Evolutionary conservation across 2,888 invertebrate genomes (phyloP).

Genomic region (Malacosoma neustria): DNA sequence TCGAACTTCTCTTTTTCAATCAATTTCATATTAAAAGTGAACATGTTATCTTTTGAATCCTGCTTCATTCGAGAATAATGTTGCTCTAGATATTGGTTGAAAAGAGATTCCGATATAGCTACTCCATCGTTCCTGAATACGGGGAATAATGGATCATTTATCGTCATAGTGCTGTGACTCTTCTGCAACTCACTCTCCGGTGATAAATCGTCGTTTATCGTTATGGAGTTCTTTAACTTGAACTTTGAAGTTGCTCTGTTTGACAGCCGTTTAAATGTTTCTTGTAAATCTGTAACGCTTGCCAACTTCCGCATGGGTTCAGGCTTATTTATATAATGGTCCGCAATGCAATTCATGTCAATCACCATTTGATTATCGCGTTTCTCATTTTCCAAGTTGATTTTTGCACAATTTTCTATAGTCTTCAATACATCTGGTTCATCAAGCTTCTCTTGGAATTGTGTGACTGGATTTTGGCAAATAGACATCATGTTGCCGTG

Average conservation of each 20-base stretch:
- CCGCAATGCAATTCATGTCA: slow-evolving; percentile 58
- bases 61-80: slow-evolving; percentile 75
- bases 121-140: slow-evolving; percentile 84
- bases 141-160: slow-evolving; percentile 86
- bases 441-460: slow-evolving; percentile 67
- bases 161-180: slow-evolving; percentile 77
- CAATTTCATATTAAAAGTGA: slow-evolving; percentile 49
- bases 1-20: slow-evolving; percentile 60
- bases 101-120: slow-evolving; percentile 81
- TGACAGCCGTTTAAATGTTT: slow-evolving; percentile 73
- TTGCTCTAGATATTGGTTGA: slow-evolving; percentile 80
- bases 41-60: slow-evolving; percentile 60
- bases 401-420: slow-evolving; percentile 43
- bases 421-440: slow-evolving; percentile 57
- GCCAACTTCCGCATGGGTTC: slow-evolving; percentile 59
- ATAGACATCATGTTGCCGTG: slow-evolving; percentile 84
- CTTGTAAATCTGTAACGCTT: slow-evolving; percentile 79
- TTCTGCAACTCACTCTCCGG: slow-evolving; percentile 39
- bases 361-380: slow-evolving; percentile 48
- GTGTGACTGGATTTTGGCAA: slow-evolving; percentile 77
- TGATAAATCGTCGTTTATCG: slow-evolving; percentile 33
- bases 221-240: slow-evolving; percentile 45
- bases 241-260: slow-evolving; percentile 75
- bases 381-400: slow-evolving; percentile 44
- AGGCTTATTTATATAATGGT: slow-evolving; percentile 66